phyloP scores from a whole-genome alignment of 1,140 invertebrate genomes.

The Dreissena rostriformis region DNA sequence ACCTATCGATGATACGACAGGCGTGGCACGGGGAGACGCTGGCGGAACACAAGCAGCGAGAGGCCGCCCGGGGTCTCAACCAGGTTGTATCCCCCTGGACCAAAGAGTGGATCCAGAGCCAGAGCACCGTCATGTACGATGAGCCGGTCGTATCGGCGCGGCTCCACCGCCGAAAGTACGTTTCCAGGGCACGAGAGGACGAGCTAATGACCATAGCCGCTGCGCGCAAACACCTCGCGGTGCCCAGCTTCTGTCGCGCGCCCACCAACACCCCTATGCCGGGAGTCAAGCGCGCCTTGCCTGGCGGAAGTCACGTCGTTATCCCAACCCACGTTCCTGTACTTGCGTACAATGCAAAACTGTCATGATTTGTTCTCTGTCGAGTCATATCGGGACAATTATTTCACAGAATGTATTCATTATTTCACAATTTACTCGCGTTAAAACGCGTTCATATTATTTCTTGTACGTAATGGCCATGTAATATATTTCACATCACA shows the following conservation, averaged over 20 bases:
- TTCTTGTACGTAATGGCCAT: no score
- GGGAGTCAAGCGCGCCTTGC: neutral
- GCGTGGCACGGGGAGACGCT: neutral
- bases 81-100: conserved; percentile 7
- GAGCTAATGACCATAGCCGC: no score
- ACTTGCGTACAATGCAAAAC: no score
- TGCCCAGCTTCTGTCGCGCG: neutral
- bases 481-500: no score
- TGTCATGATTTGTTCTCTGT: no score
- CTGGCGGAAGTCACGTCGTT: no score
- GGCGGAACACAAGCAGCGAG: conserved; percentile 15
- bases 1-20: conserved; percentile 24
- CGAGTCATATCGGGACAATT: no score
- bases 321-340: no score
- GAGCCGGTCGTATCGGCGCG: neutral
- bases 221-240: neutral
- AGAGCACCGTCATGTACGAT: neutral
- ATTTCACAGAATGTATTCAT: neutral
- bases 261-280: conserved; percentile 13
- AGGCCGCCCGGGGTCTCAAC: neutral
- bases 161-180: neutral
- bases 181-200: no score
- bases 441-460: no score
- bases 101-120: conserved; percentile 6
- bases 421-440: no score